Evolutionary conservation across 2,888 invertebrate genomes (phyloP).

Genomic region (Isotomurus palustris): DNA sequence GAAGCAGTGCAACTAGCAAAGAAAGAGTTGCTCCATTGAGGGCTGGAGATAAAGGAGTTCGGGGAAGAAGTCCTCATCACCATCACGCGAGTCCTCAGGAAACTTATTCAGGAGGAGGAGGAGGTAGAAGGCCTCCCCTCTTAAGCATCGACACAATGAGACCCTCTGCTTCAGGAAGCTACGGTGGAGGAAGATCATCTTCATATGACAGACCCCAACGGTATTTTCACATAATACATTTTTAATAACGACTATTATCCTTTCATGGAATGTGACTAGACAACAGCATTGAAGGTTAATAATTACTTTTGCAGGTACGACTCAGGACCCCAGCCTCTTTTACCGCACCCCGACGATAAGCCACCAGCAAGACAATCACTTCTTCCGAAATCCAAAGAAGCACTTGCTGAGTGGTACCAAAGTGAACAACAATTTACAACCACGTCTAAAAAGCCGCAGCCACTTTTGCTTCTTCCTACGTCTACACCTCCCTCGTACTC

Average conservation of each 20-base stretch:
- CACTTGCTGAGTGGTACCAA: conserved; percentile 41
- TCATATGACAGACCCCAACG: not conserved
- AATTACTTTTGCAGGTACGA: conserved; percentile 7
- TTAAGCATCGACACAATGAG: too few relatives aligned
- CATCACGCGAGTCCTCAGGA: conserved; percentile 5
- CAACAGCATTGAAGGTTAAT: too few relatives aligned
- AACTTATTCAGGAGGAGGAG: conserved; percentile 4
- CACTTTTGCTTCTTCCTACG: too few relatives aligned
- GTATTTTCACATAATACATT: too few relatives aligned
- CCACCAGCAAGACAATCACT: conserved; percentile 30
- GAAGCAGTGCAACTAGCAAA: conserved; percentile 21
- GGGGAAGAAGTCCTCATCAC: conserved; percentile 7
- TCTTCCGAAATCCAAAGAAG: conserved; percentile 42
- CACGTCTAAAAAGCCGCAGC: too few relatives aligned
- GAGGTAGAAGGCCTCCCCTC: conserved; percentile 8
- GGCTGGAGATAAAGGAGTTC: conserved; percentile 9
- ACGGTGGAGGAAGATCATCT: not conserved
- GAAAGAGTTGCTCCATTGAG: conserved; percentile 42
- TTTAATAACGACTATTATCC: too few relatives aligned
- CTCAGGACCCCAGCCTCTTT: conserved; percentile 7
- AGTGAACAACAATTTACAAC: too few relatives aligned
- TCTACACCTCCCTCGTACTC: too few relatives aligned
- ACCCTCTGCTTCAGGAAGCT: too few relatives aligned
- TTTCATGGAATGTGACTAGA: too few relatives aligned
- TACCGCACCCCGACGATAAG: conserved; percentile 1